A percentile compares a stretch with the other conserved stretches of the same genome.
Evolutionary conservation across 2,888 invertebrate species (phyloP).

Genomic region (Linyphia triangularis): DNA sequence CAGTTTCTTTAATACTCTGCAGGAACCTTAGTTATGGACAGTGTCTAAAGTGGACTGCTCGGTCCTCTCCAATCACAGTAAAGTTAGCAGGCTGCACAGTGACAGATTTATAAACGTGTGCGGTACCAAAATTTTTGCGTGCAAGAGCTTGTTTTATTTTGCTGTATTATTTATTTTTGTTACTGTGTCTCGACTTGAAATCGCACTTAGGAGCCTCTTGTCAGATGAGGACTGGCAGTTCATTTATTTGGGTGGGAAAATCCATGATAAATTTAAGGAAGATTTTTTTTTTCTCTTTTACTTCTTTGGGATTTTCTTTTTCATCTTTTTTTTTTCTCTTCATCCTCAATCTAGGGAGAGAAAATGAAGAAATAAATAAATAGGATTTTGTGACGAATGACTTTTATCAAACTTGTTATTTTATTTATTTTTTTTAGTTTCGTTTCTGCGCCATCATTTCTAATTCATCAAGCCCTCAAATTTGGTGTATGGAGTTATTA

Average conservation of each 20-base stretch:
- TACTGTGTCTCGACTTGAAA: conserved; percentile 54
- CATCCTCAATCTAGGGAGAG: conserved; percentile 14
- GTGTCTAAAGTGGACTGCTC: neutral
- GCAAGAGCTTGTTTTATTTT: conserved; percentile 49
- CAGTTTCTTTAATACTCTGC: conserved; percentile 44
- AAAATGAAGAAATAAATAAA: conserved; percentile 68
- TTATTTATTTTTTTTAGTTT: neutral
- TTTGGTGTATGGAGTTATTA: conserved; percentile 17
- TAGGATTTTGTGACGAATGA: conserved; percentile 57
- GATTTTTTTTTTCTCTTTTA: conserved; percentile 32
- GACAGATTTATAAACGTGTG: conserved; percentile 72
- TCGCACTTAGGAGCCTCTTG: conserved; percentile 68
- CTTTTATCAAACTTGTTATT: conserved; percentile 45
- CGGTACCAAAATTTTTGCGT: conserved; percentile 61
- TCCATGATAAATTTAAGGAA: conserved; percentile 72
- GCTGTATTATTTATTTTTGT: conserved; percentile 66
- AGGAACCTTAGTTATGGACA: conserved; percentile 70
- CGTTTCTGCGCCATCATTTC: conserved; percentile 37
- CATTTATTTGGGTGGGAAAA: conserved; percentile 69
- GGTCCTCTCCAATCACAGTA: conserved; percentile 56
- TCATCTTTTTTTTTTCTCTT: neutral
- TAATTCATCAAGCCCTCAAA: conserved; percentile 65
- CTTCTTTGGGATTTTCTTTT: neutral
- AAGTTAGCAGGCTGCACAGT: conserved; percentile 54
- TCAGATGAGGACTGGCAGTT: conserved; percentile 62